These are phyloP conservation scores for Gnatocerus cornutus DNA, from an alignment of 2,888 invertebrate species.

Conservation along the genomic window DNA sequence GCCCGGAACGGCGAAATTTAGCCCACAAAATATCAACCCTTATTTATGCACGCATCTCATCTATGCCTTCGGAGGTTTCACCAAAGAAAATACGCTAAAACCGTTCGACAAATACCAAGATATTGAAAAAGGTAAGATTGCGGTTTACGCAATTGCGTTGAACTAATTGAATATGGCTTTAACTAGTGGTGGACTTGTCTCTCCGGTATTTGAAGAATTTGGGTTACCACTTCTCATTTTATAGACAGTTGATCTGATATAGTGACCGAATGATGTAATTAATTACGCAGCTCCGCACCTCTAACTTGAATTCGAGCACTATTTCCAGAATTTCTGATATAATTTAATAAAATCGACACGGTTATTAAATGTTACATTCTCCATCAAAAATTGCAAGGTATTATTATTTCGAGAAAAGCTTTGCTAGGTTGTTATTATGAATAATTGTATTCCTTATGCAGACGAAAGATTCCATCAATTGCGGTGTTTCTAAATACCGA, in stretches of 20 bases:
- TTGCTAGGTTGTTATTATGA: slow-evolving; percentile 2
- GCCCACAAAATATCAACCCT: slow-evolving; percentile 95
- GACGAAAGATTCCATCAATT: slow-evolving; percentile 15
- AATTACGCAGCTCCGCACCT: slow-evolving; percentile 4
- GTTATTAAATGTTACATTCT: slow-evolving; percentile 2
- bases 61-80: slow-evolving; percentile 94
- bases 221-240: slow-evolving; percentile 28
- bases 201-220: slow-evolving; percentile 32
- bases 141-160: slow-evolving; percentile 15
- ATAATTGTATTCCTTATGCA: not conserved
- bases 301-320: not conserved
- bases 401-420: not conserved
- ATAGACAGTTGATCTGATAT: not conserved
- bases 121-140: slow-evolving; percentile 88
- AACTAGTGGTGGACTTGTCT: slow-evolving; percentile 22
- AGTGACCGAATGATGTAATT: slow-evolving; percentile 26
- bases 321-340: slow-evolving; percentile 6
- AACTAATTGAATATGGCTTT: slow-evolving; percentile 29
- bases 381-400: not conserved
- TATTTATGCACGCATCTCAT: slow-evolving; percentile 94
- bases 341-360: slow-evolving; percentile 3
- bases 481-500: slow-evolving; percentile 12
- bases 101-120: slow-evolving; percentile 97
- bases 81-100: slow-evolving; percentile 91
- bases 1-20: slow-evolving; percentile 92